Percentiles rank a stretch among this genome's conserved stretches.
Evolutionary conservation across 2,888 invertebrate species (phyloP).

Genomic region (Temnothorax rugatulus): DNA sequence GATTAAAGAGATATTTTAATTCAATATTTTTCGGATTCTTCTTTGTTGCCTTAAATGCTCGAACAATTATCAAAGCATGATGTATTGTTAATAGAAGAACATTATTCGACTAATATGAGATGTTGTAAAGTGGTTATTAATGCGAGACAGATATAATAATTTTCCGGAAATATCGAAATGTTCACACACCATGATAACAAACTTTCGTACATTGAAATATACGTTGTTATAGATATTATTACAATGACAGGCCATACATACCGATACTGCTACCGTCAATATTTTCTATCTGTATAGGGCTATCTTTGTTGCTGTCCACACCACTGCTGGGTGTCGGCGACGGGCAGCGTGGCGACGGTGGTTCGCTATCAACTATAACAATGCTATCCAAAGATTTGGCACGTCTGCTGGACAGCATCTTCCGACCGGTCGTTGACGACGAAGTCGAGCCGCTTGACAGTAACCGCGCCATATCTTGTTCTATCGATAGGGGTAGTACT

Average conservation of each 20-base stretch:
- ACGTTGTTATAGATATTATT: slow-evolving; percentile 15
- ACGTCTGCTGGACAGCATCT: slow-evolving; percentile 81
- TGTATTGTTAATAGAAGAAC: slow-evolving; percentile 36
- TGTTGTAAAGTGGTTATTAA: slow-evolving; percentile 26
- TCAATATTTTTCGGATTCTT: slow-evolving; percentile 11
- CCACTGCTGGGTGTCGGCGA: slow-evolving; percentile 96
- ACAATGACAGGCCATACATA: slow-evolving; percentile 77
- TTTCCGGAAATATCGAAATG: slow-evolving; percentile 26
- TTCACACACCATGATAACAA: slow-evolving; percentile 35
- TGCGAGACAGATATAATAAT: slow-evolving; percentile 32
- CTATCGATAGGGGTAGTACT: slow-evolving; percentile 85
- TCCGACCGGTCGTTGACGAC: slow-evolving; percentile 67
- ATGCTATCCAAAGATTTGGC: slow-evolving; percentile 85
- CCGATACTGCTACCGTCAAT: slow-evolving; percentile 88
- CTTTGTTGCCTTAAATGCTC: neutral
- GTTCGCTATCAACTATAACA: slow-evolving; percentile 86
- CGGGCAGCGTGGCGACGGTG: slow-evolving; percentile 91
- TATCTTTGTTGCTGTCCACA: slow-evolving; percentile 94
- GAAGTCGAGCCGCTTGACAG: slow-evolving; percentile 75
- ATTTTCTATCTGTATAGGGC: slow-evolving; percentile 94
- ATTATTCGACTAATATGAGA: slow-evolving; percentile 30
- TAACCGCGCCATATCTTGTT: slow-evolving; percentile 85
- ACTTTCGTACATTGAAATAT: slow-evolving; percentile 23
- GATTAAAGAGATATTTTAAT: slow-evolving; percentile 13
- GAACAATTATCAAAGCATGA: slow-evolving; percentile 15